These are phyloP conservation scores for Mylabris phalerata DNA, from an alignment of 1,140 invertebrate species.

Conservation along the genomic window DNA sequence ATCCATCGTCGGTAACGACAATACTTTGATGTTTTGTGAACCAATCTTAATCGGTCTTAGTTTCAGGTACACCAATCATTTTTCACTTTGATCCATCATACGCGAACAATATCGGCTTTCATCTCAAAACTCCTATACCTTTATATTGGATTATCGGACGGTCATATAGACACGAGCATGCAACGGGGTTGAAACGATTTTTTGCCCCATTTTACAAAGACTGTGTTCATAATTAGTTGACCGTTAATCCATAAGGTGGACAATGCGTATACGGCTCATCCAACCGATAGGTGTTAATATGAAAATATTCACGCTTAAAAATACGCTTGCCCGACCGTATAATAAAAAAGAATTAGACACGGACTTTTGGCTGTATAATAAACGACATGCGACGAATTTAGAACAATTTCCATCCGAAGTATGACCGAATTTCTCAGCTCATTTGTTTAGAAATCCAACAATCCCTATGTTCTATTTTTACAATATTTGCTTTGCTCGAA, in stretches of 20 bases:
- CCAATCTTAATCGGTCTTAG: constrained; percentile 24
- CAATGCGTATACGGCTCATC: no score
- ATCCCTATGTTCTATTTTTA: no score
- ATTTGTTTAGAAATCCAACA: no score
- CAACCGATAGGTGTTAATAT: not conserved
- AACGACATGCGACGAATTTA: no score
- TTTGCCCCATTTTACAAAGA: constrained; percentile 11
- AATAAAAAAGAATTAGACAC: no score
- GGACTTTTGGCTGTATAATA: no score
- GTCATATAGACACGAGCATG: constrained; percentile 1
- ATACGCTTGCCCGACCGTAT: not conserved
- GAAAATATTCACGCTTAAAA: constrained; percentile 5
- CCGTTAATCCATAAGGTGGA: not conserved
- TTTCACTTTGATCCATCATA: constrained; percentile 16
- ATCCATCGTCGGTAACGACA: constrained; percentile 9
- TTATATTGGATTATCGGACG: constrained; percentile 14
- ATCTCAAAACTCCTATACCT: constrained; percentile 4
- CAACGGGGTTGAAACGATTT: constrained; percentile 13
- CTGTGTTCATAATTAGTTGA: constrained; percentile 10
- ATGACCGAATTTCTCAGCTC: no score
- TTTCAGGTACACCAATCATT: constrained; percentile 6
- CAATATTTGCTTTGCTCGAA: no score
- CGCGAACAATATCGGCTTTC: constrained; percentile 12
- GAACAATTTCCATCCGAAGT: no score
- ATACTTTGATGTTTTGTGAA: constrained; percentile 26